Percentiles rank a stretch among this genome's conserved stretches.
These are phyloP conservation scores for Sciaenops ocellatus DNA, from an alignment of 2,797 vertebrate genomes.

Conservation along the genomic window DNA sequence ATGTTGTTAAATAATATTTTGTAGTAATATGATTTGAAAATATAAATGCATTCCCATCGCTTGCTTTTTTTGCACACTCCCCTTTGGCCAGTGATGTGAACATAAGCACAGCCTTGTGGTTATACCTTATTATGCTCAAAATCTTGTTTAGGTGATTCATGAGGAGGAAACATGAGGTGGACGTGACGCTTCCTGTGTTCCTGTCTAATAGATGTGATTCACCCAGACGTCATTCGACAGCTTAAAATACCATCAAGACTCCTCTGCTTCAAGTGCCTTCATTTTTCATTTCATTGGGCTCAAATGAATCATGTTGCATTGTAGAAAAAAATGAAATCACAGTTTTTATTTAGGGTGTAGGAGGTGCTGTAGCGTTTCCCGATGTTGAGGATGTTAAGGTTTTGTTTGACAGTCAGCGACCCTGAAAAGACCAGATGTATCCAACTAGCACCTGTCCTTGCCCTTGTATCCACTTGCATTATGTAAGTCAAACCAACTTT, in stretches of 20 bases:
- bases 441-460: neutral
- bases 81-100: neutral
- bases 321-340: conserved; percentile 20
- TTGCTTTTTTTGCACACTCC: neutral
- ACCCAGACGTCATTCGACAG: conserved; percentile 33
- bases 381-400: neutral
- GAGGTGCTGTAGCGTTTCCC: neutral
- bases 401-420: neutral
- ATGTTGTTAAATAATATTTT: conserved; percentile 1
- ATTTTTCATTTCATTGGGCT: conserved; percentile 26
- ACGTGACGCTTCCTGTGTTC: conserved; percentile 41
- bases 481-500: neutral
- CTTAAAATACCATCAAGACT: conserved; percentile 31
- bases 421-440: neutral
- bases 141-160: conserved; percentile 16
- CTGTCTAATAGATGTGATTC: conserved; percentile 52
- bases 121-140: neutral
- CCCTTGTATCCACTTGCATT: neutral
- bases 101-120: conserved; percentile 5
- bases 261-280: conserved; percentile 25
- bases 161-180: conserved; percentile 6
- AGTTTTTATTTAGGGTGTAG: neutral
- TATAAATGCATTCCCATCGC: neutral
- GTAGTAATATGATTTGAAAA: neutral
- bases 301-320: conserved; percentile 45